phyloP scores from a whole-genome alignment of 2,888 invertebrate genomes.

The Heliconius aoede region DNA sequence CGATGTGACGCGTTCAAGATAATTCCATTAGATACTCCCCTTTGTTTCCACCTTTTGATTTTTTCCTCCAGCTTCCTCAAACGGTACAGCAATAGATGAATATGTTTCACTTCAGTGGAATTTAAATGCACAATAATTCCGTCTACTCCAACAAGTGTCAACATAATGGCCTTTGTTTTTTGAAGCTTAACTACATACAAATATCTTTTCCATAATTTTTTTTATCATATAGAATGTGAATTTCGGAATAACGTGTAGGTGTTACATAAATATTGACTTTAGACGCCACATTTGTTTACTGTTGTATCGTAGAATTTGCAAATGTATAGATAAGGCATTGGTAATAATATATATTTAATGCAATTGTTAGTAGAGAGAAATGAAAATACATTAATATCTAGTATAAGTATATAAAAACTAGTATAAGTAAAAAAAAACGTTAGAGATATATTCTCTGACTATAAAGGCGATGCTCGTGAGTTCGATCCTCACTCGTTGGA shows the following conservation, averaged over 20 bases:
- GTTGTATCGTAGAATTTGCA: neutral
- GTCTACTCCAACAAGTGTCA: neutral
- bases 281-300: neutral
- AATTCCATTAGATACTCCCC: neutral
- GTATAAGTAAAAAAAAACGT: too few species aligned
- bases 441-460: too few species aligned
- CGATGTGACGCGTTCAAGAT: neutral
- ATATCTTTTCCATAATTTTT: neutral
- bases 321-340: neutral
- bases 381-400: too few species aligned
- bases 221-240: neutral
- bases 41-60: neutral
- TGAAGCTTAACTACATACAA: neutral
- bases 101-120: neutral
- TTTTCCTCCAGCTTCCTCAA: neutral
- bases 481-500: too few species aligned
- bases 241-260: neutral
- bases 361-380: too few species aligned
- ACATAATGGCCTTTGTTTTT: neutral
- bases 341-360: neutral
- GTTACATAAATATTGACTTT: slow-evolving; percentile 16
- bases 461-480: too few species aligned
- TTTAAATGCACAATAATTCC: too few species aligned
- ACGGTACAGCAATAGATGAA: neutral
- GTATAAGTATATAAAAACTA: too few species aligned